phyloP scores from a whole-genome alignment of 2,113 vertebrate species.

The Furnarius figulus region DNA sequence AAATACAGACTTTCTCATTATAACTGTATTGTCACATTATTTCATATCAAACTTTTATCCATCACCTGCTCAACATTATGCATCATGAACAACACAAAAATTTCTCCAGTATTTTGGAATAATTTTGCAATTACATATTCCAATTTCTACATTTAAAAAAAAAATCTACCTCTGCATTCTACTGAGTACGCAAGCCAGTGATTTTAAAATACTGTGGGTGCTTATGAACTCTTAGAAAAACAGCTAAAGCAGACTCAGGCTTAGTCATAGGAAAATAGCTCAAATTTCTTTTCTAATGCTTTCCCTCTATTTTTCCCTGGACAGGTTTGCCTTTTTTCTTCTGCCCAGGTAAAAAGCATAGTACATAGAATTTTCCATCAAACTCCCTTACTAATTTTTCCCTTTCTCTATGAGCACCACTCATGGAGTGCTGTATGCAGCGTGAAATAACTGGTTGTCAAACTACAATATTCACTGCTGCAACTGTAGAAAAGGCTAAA shows the following conservation, averaged over 20 bases:
- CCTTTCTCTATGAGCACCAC: neutral
- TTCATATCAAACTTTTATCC: neutral
- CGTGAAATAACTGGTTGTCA: conserved; percentile 63
- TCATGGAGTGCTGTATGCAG: neutral
- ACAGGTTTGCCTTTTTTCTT: neutral
- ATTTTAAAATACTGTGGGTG: neutral
- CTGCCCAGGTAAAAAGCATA: neutral
- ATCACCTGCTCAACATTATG: neutral
- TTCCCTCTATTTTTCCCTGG: neutral
- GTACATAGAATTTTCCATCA: neutral
- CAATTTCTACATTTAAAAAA: neutral
- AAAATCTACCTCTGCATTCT: neutral
- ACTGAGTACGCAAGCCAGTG: neutral
- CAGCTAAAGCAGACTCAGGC: neutral
- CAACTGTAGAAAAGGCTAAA: conserved; percentile 46
- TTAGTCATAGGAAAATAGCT: neutral
- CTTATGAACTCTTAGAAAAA: neutral
- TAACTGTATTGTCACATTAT: neutral
- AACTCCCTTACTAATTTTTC: conserved; percentile 2
- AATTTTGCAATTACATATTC: neutral
- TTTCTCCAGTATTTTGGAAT: neutral
- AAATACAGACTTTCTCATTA: neutral
- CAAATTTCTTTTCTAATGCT: neutral
- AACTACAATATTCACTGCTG: conserved; percentile 12
- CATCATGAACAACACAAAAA: neutral